Conservation (phyloP, 2,888 invertebrate genomes). For the Volucella zonaria region DNA sequence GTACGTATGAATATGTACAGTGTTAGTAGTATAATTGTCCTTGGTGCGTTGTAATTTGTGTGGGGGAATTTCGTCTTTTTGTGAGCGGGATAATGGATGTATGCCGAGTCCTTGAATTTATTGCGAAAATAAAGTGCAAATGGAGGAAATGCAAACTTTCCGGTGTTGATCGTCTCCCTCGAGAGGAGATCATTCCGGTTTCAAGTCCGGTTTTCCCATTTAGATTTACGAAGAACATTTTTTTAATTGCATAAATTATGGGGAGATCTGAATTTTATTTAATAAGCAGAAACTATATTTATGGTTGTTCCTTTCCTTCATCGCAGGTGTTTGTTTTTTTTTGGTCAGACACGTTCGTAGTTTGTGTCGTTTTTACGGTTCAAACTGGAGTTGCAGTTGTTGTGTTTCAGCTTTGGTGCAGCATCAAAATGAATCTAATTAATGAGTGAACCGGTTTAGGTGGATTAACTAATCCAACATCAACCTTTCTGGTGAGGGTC, state of each 20-base stretch:
- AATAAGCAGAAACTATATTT: not conserved
- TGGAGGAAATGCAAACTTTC: slow-evolving; percentile 36
- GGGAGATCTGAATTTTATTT: slow-evolving; percentile 13
- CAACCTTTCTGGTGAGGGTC: slow-evolving; percentile 13
- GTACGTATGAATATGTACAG: slow-evolving; percentile 15
- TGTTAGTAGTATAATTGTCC: slow-evolving; percentile 57
- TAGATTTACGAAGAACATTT: slow-evolving; percentile 1
- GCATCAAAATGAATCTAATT: slow-evolving; percentile 14
- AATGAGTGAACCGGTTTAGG: slow-evolving; percentile 37
- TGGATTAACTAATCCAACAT: not conserved
- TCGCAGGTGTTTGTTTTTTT: slow-evolving; percentile 8
- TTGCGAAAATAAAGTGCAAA: slow-evolving; percentile 64
- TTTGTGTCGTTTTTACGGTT: not conserved
- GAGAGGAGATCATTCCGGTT: slow-evolving; percentile 37
- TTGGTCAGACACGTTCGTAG: too few species aligned
- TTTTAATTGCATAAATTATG: not conserved
- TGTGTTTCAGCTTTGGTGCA: slow-evolving; percentile 18
- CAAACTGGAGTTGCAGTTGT: slow-evolving; percentile 23
- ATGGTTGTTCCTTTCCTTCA: not conserved
- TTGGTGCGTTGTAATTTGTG: slow-evolving; percentile 27
- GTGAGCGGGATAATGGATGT: slow-evolving; percentile 32
- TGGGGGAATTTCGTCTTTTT: slow-evolving; percentile 63
- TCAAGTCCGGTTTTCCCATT: not conserved
- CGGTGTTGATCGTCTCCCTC: not conserved
- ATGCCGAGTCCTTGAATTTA: slow-evolving; percentile 53